Conservation (phyloP, 2,113 vertebrate species). For the Rana temporaria region DNA sequence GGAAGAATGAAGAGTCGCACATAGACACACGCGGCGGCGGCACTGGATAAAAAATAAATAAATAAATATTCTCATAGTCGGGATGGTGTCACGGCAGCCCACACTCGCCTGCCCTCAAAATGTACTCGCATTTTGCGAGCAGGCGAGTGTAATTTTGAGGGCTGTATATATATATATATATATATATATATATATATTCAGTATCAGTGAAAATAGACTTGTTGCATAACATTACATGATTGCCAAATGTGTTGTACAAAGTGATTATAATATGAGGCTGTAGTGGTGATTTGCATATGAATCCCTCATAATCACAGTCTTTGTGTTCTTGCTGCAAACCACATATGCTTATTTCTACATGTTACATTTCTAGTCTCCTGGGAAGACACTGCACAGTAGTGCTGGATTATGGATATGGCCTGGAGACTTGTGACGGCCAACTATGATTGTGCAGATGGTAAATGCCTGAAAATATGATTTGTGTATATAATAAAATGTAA, state of each 20-base stretch:
- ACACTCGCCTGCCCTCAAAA: no score
- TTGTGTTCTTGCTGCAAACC: slow-evolving; percentile 20
- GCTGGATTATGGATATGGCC: background rate
- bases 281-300: slow-evolving; percentile 20
- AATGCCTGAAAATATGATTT: slow-evolving; percentile 20
- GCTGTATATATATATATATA: no score
- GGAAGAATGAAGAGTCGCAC: no score
- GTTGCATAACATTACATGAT: background rate
- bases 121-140: no score
- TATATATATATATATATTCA: background rate
- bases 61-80: no score
- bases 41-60: no score
- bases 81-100: no score
- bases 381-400: background rate
- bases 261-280: slow-evolving; percentile 11
- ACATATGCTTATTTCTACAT: slow-evolving; percentile 36
- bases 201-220: background rate
- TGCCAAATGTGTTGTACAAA: background rate
- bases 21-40: no score
- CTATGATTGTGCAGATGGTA: slow-evolving; percentile 34
- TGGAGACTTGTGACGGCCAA: slow-evolving; percentile 19
- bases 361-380: slow-evolving; percentile 27
- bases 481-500: slow-evolving; percentile 1
- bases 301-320: slow-evolving; percentile 36
- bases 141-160: no score